phyloP scores from a whole-genome alignment of 23 tunicate genomes.

The Trididemnum nubilum region DNA sequence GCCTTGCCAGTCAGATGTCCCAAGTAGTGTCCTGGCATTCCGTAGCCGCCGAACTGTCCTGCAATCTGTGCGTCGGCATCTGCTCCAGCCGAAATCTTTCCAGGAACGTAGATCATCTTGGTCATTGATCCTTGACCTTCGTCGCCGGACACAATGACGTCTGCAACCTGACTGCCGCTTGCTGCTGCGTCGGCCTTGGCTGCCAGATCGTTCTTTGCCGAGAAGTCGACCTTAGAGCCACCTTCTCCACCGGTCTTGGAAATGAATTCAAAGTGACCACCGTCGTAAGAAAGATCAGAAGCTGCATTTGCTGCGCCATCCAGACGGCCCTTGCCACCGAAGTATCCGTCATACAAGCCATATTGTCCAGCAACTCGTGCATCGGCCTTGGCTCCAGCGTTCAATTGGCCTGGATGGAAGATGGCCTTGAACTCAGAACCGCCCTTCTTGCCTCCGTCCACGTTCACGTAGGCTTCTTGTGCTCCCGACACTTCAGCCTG shows the following conservation, averaged over 20 bases:
- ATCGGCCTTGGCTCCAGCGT: not conserved
- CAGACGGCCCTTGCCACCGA: not conserved
- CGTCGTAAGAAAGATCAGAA: not conserved
- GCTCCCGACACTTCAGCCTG: not conserved
- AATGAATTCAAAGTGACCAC: not conserved
- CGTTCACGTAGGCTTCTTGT: not conserved
- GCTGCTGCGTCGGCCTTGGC: not conserved
- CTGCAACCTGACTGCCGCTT: not conserved
- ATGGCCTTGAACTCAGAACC: not conserved
- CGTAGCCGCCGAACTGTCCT: not conserved
- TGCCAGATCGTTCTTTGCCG: not conserved
- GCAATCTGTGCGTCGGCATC: not conserved
- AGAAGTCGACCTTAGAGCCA: not conserved
- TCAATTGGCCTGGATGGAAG: not conserved
- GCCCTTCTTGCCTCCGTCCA: not conserved
- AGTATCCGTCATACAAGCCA: not conserved
- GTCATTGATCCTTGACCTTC: not conserved
- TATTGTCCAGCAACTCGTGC: not conserved
- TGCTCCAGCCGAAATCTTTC: not conserved
- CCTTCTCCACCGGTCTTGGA: not conserved
- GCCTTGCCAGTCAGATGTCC: not conserved
- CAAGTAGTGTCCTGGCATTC: not conserved
- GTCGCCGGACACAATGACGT: not conserved
- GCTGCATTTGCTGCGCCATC: not conserved
- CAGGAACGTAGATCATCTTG: not conserved